Evolutionary conservation across 1,140 invertebrate species (phyloP).

Genomic region (Hypothenemus hampei): DNA sequence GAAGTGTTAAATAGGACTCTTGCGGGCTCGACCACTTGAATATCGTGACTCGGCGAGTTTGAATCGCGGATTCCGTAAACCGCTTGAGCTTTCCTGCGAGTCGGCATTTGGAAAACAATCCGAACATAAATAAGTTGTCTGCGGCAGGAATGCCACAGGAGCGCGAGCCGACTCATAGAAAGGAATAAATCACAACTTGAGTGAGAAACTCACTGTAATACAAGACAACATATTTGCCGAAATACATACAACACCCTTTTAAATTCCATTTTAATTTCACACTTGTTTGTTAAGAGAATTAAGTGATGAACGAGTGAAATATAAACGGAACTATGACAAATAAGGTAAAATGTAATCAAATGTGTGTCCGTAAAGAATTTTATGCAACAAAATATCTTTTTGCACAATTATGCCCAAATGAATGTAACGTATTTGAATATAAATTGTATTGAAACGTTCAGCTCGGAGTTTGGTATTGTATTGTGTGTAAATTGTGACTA

Average conservation of each 20-base stretch:
- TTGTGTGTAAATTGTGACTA: conserved; percentile 47
- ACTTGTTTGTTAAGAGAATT: no score
- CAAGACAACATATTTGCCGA: conserved; percentile 24
- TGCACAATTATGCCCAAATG: conserved; percentile 36
- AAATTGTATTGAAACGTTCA: conserved; percentile 43
- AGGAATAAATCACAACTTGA: conserved; percentile 22
- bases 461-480: conserved; percentile 41
- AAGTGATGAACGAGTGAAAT: no score
- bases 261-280: no score
- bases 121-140: conserved; percentile 48
- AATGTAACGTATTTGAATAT: conserved; percentile 42
- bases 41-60: conserved; percentile 41
- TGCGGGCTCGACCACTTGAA: conserved; percentile 21
- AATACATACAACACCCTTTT: no score
- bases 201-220: conserved; percentile 22
- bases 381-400: conserved; percentile 29
- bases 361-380: conserved; percentile 14
- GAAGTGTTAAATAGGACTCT: conserved; percentile 26
- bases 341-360: conserved; percentile 19
- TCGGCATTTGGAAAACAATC: conserved; percentile 48
- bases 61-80: conserved; percentile 40
- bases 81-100: conserved; percentile 38
- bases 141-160: conserved; percentile 32
- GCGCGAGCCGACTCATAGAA: conserved; percentile 23
- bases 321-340: conserved; percentile 6